These are phyloP conservation scores for Drosophila siamana DNA, from an alignment of 2,888 invertebrate genomes.

Conservation along the genomic window DNA sequence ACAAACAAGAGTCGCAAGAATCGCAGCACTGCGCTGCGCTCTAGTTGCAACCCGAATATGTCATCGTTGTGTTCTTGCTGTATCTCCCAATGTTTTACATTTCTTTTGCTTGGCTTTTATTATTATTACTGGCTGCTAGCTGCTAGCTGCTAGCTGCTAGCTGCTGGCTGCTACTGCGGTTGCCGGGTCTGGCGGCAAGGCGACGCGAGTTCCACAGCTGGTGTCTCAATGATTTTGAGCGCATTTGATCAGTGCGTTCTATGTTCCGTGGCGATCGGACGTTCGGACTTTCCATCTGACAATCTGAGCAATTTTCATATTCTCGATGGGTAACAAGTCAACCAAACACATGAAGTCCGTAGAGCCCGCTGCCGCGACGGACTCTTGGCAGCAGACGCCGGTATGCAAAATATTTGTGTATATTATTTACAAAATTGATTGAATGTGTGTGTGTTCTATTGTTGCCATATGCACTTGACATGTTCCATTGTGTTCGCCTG, in stretches of 20 bases:
- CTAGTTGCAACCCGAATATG: constrained; percentile 39
- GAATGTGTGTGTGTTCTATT: constrained; percentile 29
- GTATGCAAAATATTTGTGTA: constrained; percentile 50
- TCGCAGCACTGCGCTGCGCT: constrained; percentile 4
- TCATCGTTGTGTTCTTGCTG: constrained; percentile 23
- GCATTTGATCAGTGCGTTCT: constrained; percentile 65
- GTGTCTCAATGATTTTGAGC: constrained; percentile 33
- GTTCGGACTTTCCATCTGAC: constrained; percentile 30
- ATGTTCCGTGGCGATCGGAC: constrained; percentile 67
- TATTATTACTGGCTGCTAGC: constrained; percentile 38
- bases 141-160: constrained; percentile 8
- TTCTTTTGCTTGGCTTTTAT: constrained; percentile 46
- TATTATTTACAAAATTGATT: background rate
- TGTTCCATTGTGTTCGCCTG: constrained; percentile 34
- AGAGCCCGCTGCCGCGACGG: constrained; percentile 21
- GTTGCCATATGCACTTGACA: constrained; percentile 48
- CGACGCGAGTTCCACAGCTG: constrained; percentile 29
- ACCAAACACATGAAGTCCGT: constrained; percentile 49
- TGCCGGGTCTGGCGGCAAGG: constrained; percentile 5
- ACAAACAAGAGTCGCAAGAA: constrained; percentile 3
- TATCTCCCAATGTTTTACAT: constrained; percentile 40
- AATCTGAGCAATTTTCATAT: constrained; percentile 7
- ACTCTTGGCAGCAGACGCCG: constrained; percentile 44
- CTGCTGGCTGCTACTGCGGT: constrained; percentile 9
- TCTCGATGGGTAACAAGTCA: constrained; percentile 64